phyloP scores from a whole-genome alignment of 2,888 invertebrate genomes.

The Heliconius erato region DNA sequence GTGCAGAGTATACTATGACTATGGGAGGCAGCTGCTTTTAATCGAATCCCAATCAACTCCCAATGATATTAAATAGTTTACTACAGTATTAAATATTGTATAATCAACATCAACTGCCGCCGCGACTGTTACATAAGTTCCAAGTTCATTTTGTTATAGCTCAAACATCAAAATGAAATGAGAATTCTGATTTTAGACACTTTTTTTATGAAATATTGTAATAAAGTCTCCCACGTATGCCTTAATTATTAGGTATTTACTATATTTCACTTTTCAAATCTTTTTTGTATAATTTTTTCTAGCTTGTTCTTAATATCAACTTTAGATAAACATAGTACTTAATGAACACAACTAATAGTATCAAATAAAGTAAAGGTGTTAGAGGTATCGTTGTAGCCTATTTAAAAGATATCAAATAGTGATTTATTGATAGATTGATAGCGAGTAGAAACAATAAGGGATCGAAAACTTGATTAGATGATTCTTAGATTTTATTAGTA shows the following conservation, averaged over 20 bases:
- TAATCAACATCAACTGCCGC: conserved; percentile 74
- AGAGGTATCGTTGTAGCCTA: not conserved
- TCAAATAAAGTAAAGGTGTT: not conserved
- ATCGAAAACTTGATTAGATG: conserved; percentile 40
- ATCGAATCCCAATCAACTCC: conserved; percentile 82
- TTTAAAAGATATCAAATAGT: conserved; percentile 40
- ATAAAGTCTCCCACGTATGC: conserved; percentile 8
- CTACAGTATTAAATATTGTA: conserved; percentile 73
- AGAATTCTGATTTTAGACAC: conserved; percentile 24
- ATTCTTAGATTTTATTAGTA: conserved; percentile 50
- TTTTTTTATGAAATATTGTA: conserved; percentile 24
- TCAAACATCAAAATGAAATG: conserved; percentile 36
- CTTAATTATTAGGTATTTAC: not conserved
- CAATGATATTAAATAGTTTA: conserved; percentile 78
- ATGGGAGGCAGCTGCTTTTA: conserved; percentile 76
- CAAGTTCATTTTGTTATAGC: conserved; percentile 61
- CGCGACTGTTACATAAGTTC: conserved; percentile 63
- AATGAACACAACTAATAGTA: not conserved
- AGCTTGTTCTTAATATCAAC: conserved; percentile 12
- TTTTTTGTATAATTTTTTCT: not conserved
- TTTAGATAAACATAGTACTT: not conserved
- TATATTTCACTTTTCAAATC: not conserved
- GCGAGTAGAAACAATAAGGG: conserved; percentile 36
- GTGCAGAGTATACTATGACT: conserved; percentile 66
- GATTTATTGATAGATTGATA: conserved; percentile 39